Base-by-base conservation (phyloP, 2,113 vertebrate species). In the Azemiops feae region DNA sequence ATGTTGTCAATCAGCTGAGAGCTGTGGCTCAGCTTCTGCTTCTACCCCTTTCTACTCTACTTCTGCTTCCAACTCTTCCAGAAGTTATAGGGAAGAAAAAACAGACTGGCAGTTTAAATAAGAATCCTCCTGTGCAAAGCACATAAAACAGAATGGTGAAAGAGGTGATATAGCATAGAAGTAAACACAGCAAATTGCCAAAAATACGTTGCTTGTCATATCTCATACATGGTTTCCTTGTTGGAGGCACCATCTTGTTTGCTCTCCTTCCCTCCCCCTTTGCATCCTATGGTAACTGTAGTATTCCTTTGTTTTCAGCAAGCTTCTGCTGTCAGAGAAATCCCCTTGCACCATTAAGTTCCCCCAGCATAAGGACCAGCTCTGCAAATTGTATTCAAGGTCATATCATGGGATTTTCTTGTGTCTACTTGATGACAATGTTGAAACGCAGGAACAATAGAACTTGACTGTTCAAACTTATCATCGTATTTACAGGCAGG, bases 1-100 rank as follows among this genome's bases (percentile, higher is more conserved):
- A 97, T 97, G 96, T 96, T 98, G 97, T 98, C 97, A 98, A 96
- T 97, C 96, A 96, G 95, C 96, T 97, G 96, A 96, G 96, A 97
- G 95, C 95, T 95, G 94, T 96, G 94, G 93, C 95, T 97, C 57
- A 1, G 89, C 89, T 95, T 96, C 96, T 96, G 95, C 96, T 95
- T 92, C 96, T 95, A 96, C 93, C 94, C 54, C 95, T 96, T 96
- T 69, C 64, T 69, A 69, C 16, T 69, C 30, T 95, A 92, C 39
- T 95, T 93, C 20, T 69, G 16, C 14, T 69, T 69, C 60, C 23
- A 96, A 93, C 91, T 95, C 93, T 96, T 94, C 0, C 2, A 22
- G 1, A 25, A 92, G 54, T 97, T 96, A 57, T 95, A 47, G 93
- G 93, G 91, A 43, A 43, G 74, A 96, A 89, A 96, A 90, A 90